Evolutionary conservation across 1,140 invertebrate species (phyloP).

Genomic region (Zaprionus vittiger): DNA sequence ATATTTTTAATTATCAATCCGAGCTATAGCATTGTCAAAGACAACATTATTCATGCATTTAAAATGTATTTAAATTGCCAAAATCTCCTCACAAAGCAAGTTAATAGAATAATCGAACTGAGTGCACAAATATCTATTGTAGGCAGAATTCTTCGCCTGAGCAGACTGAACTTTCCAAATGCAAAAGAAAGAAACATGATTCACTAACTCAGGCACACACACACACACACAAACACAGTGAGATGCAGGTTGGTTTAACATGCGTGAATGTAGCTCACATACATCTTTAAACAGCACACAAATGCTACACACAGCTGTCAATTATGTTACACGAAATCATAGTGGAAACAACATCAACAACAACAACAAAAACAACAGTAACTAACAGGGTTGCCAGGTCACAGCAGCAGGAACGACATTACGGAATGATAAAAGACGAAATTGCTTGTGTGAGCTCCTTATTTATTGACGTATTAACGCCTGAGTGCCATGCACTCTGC

Average conservation of each 20-base stretch:
- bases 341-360: conserved; percentile 1
- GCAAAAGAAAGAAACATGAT: background rate
- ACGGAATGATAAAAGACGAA: background rate
- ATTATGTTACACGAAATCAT: conserved; percentile 1
- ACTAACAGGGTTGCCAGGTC: background rate
- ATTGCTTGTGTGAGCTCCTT: conserved; percentile 5
- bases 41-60: background rate
- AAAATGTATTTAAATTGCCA: conserved; percentile 1
- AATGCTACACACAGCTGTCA: conserved; percentile 7
- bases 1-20: background rate
- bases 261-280: conserved; percentile 1
- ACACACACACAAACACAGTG: background rate
- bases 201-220: background rate
- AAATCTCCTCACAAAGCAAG: background rate
- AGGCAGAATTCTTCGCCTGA: background rate
- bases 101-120: background rate
- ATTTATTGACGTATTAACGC: conserved; percentile 10
- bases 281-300: conserved; percentile 3
- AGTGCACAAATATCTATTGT: conserved; percentile 1
- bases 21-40: background rate
- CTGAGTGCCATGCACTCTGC: background rate
- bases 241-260: background rate
- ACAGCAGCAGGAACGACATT: background rate
- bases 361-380: background rate
- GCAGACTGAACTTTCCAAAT: background rate